A percentile compares a stretch with the other conserved stretches of the same genome.
These are phyloP conservation scores for Anarrhichthys ocellatus DNA, from an alignment of 2,113 vertebrate species.

Conservation along the genomic window DNA sequence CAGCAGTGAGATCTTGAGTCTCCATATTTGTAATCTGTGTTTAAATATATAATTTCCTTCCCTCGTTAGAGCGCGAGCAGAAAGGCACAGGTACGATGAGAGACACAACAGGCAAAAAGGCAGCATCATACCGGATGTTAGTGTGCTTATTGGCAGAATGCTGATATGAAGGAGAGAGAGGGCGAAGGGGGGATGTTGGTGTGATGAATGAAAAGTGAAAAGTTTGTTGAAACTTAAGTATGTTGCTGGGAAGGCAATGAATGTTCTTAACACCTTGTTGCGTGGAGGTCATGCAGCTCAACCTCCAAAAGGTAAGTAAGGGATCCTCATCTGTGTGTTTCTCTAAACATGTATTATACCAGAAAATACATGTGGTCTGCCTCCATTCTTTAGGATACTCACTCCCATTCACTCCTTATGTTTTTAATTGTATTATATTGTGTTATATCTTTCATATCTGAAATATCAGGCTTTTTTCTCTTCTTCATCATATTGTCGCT, in stretches of 20 bases:
- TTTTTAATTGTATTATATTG: background rate
- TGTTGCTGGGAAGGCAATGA: constrained; percentile 38
- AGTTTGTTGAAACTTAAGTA: constrained; percentile 51
- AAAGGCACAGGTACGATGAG: constrained; percentile 45
- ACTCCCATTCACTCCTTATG: constrained; percentile 3
- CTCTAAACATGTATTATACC: constrained; percentile 3
- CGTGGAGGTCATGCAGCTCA: constrained; percentile 34
- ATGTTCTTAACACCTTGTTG: constrained; percentile 22
- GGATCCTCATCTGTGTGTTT: constrained; percentile 13
- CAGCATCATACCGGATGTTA: constrained; percentile 45
- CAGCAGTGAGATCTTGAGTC: background rate
- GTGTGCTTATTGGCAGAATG: constrained; percentile 43
- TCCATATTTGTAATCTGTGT: constrained; percentile 38
- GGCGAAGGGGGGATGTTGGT: constrained; percentile 10
- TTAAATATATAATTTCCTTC: constrained; percentile 62
- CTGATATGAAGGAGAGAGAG: constrained; percentile 32
- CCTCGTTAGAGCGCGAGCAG: constrained; percentile 34
- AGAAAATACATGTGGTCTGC: constrained; percentile 1
- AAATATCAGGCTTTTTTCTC: constrained; percentile 37
- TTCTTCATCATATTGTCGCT: constrained; percentile 27
- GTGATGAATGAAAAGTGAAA: constrained; percentile 61
- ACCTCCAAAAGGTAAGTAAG: constrained; percentile 24
- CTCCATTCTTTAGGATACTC: background rate
- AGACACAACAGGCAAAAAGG: constrained; percentile 33
- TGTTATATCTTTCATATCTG: constrained; percentile 36